A percentile compares a stretch with the other conserved stretches of the same genome.
These are phyloP conservation scores for Arenaria interpres DNA, from an alignment of 2,113 vertebrate genomes.

Conservation along the genomic window DNA sequence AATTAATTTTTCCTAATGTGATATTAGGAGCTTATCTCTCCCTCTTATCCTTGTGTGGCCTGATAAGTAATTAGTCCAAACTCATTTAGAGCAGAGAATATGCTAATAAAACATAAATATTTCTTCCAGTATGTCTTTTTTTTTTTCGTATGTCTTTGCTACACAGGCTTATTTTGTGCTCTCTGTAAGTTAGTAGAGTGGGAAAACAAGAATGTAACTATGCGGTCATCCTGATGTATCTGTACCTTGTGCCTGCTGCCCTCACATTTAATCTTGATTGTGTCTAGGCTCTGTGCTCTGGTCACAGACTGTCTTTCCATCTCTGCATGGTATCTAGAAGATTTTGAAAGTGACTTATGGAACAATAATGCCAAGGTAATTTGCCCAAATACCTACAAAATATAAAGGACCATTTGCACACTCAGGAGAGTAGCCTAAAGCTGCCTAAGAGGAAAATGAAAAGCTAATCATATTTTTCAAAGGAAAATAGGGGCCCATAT, in stretches of 20 bases:
- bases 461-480: conserved; percentile 3
- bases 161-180: neutral
- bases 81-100: neutral
- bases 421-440: neutral
- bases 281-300: neutral
- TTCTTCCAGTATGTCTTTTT: neutral
- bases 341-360: neutral
- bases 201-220: conserved; percentile 4
- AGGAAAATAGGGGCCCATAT: neutral
- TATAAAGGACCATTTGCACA: neutral
- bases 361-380: conserved; percentile 13
- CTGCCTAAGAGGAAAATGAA: conserved; percentile 17
- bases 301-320: neutral
- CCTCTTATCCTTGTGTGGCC: neutral
- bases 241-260: conserved; percentile 12
- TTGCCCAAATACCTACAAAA: neutral
- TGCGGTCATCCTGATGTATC: conserved; percentile 25
- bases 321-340: neutral
- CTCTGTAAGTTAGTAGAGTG: neutral
- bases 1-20: conserved; percentile 35
- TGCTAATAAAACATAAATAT: conserved; percentile 2
- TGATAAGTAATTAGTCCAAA: conserved; percentile 9
- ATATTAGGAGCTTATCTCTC: conserved; percentile 21
- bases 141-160: neutral
- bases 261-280: neutral